phyloP scores from a whole-genome alignment of 1,140 invertebrate species.

The Cataglyphis hispanica region DNA sequence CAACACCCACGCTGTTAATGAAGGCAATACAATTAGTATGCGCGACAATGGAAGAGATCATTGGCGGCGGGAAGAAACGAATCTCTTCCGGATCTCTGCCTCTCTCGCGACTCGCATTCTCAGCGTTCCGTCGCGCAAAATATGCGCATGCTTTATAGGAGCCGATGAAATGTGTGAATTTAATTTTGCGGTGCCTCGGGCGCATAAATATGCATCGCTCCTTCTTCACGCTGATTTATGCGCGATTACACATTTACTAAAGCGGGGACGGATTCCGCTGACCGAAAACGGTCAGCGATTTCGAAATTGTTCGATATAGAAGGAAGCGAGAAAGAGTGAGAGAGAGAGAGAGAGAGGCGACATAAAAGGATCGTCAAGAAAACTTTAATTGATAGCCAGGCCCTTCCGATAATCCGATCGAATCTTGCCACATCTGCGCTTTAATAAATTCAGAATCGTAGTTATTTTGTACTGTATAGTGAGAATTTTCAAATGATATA shows the following conservation, averaged over 20 bases:
- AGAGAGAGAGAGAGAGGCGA: background rate
- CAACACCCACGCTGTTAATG: constrained; percentile 41
- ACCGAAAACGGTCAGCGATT: constrained; percentile 56
- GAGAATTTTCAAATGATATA: background rate
- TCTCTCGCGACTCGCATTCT: constrained; percentile 40
- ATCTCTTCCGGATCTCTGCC: constrained; percentile 29
- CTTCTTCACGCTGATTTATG: constrained; percentile 76
- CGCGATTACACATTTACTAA: constrained; percentile 74
- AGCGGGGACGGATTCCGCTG: constrained; percentile 62
- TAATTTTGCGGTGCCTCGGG: constrained; percentile 76
- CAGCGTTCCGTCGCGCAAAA: constrained; percentile 44
- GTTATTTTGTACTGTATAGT: constrained; percentile 7
- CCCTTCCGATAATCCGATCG: constrained; percentile 48
- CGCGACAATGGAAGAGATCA: constrained; percentile 29
- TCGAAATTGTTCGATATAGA: background rate
- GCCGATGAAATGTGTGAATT: constrained; percentile 79
- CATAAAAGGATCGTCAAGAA: constrained; percentile 31
- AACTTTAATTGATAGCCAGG: constrained; percentile 48
- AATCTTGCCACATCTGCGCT: constrained; percentile 28
- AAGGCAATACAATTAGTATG: constrained; percentile 53
- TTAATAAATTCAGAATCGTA: constrained; percentile 12
- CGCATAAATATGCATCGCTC: constrained; percentile 80
- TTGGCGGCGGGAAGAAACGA: background rate
- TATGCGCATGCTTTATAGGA: constrained; percentile 23
- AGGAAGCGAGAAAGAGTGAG: background rate